Conservation (phyloP, 2,113 vertebrate species). For the Brevimyrus niger region DNA sequence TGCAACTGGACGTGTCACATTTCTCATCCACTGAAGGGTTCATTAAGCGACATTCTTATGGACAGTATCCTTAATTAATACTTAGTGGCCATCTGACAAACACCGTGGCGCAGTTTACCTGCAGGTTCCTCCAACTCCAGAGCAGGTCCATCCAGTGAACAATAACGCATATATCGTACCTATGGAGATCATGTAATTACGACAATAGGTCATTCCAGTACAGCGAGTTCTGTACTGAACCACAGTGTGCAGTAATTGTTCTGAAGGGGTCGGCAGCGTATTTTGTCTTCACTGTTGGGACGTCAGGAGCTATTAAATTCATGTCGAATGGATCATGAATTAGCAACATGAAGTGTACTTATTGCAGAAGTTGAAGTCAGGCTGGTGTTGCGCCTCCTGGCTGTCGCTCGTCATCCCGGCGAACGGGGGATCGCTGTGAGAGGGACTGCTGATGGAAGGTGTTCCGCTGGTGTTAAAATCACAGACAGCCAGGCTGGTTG, state of each 20-base stretch:
- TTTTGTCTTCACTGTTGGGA: not conserved
- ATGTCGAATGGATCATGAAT: not conserved
- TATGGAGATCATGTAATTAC: not conserved
- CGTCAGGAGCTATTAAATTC: not conserved
- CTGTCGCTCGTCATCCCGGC: not conserved
- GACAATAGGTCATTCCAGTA: not conserved
- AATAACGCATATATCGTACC: not conserved
- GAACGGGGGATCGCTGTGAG: not conserved
- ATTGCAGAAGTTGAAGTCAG: not conserved
- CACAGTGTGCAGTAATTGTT: not conserved
- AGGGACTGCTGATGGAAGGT: not conserved
- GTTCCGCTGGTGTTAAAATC: not conserved
- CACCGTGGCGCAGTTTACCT: constrained; percentile 50
- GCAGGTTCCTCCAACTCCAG: constrained; percentile 37
- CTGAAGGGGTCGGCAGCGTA: not conserved
- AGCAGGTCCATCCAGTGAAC: not conserved
- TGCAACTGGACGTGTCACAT: not conserved
- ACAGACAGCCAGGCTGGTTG: not conserved
- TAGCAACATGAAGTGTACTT: not conserved
- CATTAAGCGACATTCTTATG: constrained; percentile 69
- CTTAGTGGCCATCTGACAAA: constrained; percentile 70
- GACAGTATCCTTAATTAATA: constrained; percentile 51
- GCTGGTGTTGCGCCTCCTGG: not conserved
- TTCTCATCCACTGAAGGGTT: constrained; percentile 50
- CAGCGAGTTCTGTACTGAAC: not conserved